Evolutionary conservation across 1,140 invertebrate species (phyloP).

Genomic region (Heliconius hermathena): DNA sequence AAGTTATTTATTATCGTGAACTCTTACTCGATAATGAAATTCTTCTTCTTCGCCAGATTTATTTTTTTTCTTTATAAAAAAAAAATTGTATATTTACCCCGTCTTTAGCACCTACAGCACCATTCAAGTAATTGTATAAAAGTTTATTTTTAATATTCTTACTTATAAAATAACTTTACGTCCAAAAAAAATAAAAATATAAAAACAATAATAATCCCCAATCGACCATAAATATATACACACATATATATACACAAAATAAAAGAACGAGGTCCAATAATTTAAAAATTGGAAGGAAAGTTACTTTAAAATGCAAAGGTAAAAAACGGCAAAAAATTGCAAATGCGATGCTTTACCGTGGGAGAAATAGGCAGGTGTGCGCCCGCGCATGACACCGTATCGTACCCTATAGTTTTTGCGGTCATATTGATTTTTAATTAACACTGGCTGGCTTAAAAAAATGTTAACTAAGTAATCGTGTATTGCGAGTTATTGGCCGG

Average conservation of each 20-base stretch:
- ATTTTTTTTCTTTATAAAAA: too few relatives aligned
- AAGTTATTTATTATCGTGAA: background rate
- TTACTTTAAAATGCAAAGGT: constrained; percentile 61
- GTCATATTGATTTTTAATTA: constrained; percentile 70
- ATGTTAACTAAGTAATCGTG: constrained; percentile 32
- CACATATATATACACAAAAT: constrained; percentile 18
- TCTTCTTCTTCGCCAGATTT: background rate
- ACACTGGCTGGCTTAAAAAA: constrained; percentile 40
- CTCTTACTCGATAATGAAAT: background rate
- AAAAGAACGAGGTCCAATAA: constrained; percentile 58
- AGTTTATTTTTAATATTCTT: too few relatives aligned
- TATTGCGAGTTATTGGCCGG: constrained; percentile 42
- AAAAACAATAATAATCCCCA: background rate
- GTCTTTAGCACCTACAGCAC: too few relatives aligned
- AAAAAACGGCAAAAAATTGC: constrained; percentile 58
- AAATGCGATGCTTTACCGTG: constrained; percentile 63
- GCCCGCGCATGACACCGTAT: constrained; percentile 46
- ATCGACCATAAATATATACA: background rate
- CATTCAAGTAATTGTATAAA: too few relatives aligned
- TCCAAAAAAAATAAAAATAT: background rate
- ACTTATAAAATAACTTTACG: too few relatives aligned
- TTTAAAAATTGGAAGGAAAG: constrained; percentile 76
- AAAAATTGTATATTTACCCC: too few relatives aligned
- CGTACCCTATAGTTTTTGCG: constrained; percentile 53
- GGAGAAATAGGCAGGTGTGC: constrained; percentile 72